Evolutionary conservation across 2,113 vertebrate species (phyloP).

Genomic region (Ammodytes dubius): DNA sequence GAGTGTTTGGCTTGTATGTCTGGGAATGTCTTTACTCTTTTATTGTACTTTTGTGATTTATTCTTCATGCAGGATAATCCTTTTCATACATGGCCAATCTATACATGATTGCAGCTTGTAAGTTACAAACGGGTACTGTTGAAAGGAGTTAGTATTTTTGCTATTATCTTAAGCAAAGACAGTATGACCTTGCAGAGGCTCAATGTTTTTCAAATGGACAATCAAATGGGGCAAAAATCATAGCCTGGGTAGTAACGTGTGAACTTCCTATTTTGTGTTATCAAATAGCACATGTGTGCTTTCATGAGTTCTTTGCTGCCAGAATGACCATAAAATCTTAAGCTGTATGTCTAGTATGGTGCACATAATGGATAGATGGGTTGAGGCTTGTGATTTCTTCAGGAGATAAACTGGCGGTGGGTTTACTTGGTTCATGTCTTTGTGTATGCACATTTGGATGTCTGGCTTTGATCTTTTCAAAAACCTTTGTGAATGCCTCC

Average conservation of each 20-base stretch:
- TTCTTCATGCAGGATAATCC: not conserved
- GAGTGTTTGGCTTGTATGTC: slow-evolving; percentile 54
- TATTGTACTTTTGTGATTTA: slow-evolving; percentile 21
- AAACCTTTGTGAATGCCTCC: not conserved
- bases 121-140: not conserved
- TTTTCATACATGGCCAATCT: not conserved
- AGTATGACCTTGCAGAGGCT: not conserved
- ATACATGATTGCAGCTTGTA: not conserved
- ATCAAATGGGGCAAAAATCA: not conserved
- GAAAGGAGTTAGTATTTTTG: not conserved
- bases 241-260: not conserved
- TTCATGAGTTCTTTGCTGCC: not conserved
- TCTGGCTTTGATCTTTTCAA: slow-evolving; percentile 20
- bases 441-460: slow-evolving; percentile 22
- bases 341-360: not conserved
- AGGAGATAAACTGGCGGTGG: not conserved
- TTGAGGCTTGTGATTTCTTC: not conserved
- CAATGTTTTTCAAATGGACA: not conserved
- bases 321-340: not conserved
- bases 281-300: not conserved
- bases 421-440: slow-evolving; percentile 1
- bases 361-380: slow-evolving; percentile 5
- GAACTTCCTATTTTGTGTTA: slow-evolving; percentile 7
- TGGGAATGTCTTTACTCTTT: slow-evolving; percentile 35
- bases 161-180: not conserved